Conservation (phyloP, 64 coral and sea anemone genomes). For the Montipora capricornis region DNA sequence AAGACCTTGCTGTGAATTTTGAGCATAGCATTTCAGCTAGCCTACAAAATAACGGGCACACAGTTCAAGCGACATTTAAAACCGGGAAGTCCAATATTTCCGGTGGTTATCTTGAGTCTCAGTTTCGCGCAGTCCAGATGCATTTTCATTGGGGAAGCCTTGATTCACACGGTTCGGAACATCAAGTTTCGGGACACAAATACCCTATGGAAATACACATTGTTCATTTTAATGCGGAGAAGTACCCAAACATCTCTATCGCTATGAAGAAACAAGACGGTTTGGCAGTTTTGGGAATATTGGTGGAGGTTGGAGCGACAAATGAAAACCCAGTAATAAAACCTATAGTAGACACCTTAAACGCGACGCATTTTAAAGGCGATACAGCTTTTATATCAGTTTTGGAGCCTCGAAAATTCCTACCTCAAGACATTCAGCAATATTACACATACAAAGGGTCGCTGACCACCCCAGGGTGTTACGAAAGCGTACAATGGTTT, state of each 20-base stretch:
- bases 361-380: constrained; percentile 48
- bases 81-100: constrained; percentile 55
- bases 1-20: constrained; percentile 57
- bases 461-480: constrained; percentile 75
- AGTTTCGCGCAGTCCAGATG: constrained; percentile 49
- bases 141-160: constrained; percentile 87
- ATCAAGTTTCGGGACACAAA: constrained; percentile 66
- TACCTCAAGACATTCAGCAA: constrained; percentile 44
- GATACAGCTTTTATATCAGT: constrained; percentile 6
- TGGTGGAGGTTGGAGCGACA: constrained; percentile 6
- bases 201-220: constrained; percentile 87
- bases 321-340: constrained; percentile 49
- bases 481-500: constrained; percentile 90
- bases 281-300: constrained; percentile 53
- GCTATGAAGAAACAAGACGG: constrained; percentile 39
- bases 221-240: constrained; percentile 71
- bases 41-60: constrained; percentile 78
- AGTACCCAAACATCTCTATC: constrained; percentile 13
- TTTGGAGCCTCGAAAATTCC: constrained; percentile 40
- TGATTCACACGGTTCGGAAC: constrained; percentile 75
- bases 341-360: constrained; percentile 48
- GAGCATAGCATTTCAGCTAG: constrained; percentile 7
- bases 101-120: constrained; percentile 59
- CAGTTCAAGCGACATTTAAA: constrained; percentile 56
- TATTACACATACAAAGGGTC: constrained; percentile 88